Percentiles rank a stretch among this genome's conserved stretches.
phyloP scores from a whole-genome alignment of 2,113 vertebrate species.

The Cromileptes altivelis region DNA sequence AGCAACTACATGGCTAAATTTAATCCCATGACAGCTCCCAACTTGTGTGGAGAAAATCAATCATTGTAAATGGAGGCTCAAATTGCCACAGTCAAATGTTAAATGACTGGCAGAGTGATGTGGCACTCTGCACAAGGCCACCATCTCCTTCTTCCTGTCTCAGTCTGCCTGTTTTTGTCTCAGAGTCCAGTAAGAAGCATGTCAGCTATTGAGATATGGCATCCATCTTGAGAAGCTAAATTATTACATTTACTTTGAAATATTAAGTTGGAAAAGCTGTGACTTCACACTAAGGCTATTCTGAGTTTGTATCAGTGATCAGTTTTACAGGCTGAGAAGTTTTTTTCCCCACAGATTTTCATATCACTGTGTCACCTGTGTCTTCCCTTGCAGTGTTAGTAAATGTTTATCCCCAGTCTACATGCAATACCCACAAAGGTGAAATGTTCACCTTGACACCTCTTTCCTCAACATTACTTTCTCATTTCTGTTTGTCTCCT shows the following conservation, averaged over 20 bases:
- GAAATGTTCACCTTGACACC: slow-evolving; percentile 50
- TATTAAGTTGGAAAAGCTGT: not conserved
- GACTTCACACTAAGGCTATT: not conserved
- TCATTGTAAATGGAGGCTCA: slow-evolving; percentile 73
- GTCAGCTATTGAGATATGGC: slow-evolving; percentile 7
- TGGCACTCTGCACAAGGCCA: slow-evolving; percentile 8
- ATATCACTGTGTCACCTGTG: not conserved
- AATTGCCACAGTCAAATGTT: slow-evolving; percentile 72
- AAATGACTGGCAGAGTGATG: slow-evolving; percentile 50
- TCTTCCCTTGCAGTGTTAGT: not conserved
- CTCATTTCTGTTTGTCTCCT: slow-evolving; percentile 3
- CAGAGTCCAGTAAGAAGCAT: not conserved
- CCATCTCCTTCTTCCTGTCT: slow-evolving; percentile 14
- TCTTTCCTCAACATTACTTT: slow-evolving; percentile 19
- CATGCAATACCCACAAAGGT: slow-evolving; percentile 38
- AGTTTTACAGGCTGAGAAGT: slow-evolving; percentile 11
- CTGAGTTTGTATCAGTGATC: not conserved
- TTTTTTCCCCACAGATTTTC: not conserved
- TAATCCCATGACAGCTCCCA: slow-evolving; percentile 73
- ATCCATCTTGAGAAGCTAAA: slow-evolving; percentile 6
- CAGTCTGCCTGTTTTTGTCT: slow-evolving; percentile 7
- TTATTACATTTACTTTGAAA: slow-evolving; percentile 3
- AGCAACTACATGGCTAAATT: slow-evolving; percentile 73
- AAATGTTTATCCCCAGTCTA: slow-evolving; percentile 20
- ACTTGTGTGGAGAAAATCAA: slow-evolving; percentile 72